phyloP scores from a whole-genome alignment of 2,113 vertebrate species.

The Smithornis capensis region DNA sequence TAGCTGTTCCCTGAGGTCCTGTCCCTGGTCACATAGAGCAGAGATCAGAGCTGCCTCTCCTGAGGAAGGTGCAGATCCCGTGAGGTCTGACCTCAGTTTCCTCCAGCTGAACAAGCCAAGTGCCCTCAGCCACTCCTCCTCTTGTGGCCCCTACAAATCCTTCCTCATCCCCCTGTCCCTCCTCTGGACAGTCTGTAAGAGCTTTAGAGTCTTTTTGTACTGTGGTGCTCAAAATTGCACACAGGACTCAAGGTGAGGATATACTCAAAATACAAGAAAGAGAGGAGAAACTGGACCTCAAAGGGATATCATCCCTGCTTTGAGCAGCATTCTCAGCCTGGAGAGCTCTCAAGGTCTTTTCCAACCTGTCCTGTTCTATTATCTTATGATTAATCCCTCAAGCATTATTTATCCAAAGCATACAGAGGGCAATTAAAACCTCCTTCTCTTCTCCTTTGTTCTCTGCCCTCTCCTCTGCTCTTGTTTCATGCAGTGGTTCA shows the following conservation, averaged over 20 bases:
- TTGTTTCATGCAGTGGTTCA: not conserved
- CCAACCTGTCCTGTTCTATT: not conserved
- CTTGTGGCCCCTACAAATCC: not conserved
- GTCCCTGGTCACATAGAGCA: not conserved
- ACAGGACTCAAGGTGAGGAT: not conserved
- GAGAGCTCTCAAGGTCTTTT: not conserved
- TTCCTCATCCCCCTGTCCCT: not conserved
- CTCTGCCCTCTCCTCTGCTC: not conserved
- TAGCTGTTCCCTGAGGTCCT: not conserved
- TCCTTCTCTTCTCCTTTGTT: not conserved
- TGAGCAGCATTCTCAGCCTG: not conserved
- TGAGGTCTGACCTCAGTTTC: not conserved
- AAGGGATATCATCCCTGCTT: rapidly evolving
- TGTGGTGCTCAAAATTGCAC: not conserved
- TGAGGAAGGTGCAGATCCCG: not conserved
- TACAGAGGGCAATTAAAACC: not conserved
- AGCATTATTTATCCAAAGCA: not conserved
- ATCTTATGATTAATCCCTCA: not conserved
- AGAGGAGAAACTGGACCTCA: not conserved
- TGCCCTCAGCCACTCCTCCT: not conserved
- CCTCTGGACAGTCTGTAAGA: not conserved
- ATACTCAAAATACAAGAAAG: not conserved
- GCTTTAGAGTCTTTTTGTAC: no score
- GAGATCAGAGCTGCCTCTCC: not conserved
- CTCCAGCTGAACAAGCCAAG: not conserved